phyloP scores from a whole-genome alignment of 2,797 vertebrate species.

The Selene dorsalis region DNA sequence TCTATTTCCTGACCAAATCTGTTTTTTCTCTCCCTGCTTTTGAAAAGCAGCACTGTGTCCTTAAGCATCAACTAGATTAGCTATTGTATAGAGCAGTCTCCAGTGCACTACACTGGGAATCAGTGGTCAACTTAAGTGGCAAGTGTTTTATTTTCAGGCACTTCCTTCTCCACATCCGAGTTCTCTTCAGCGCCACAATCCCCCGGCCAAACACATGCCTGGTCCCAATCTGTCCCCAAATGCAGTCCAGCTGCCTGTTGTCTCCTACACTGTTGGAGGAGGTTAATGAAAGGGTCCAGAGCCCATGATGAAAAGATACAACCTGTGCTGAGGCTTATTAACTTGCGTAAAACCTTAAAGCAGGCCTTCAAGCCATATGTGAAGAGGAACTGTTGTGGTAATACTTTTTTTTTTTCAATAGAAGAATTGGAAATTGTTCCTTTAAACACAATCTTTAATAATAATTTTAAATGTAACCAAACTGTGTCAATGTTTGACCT shows the following conservation, averaged over 20 bases:
- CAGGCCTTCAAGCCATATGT: conserved; percentile 44
- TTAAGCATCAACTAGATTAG: conserved; percentile 22
- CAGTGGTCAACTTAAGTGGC: conserved; percentile 42
- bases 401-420: conserved; percentile 52
- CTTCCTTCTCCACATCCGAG: conserved; percentile 47
- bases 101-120: conserved; percentile 12
- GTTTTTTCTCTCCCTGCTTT: conserved; percentile 23
- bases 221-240: conserved; percentile 73
- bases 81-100: conserved; percentile 13
- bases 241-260: conserved; percentile 70
- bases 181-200: conserved; percentile 37
- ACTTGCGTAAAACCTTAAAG: conserved; percentile 54
- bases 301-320: conserved; percentile 74
- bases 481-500: neutral
- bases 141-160: conserved; percentile 57
- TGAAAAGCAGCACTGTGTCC: conserved; percentile 18
- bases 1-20: conserved; percentile 6
- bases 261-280: conserved; percentile 67
- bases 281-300: conserved; percentile 73
- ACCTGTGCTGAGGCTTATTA: conserved; percentile 44
- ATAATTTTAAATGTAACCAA: conserved; percentile 26
- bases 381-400: conserved; percentile 52
- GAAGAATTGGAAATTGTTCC: conserved; percentile 18
- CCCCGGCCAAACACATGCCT: conserved; percentile 65
- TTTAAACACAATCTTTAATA: conserved; percentile 11